Base-by-base conservation (phyloP, 2,113 vertebrate species). In the Egretta garzetta region DNA sequence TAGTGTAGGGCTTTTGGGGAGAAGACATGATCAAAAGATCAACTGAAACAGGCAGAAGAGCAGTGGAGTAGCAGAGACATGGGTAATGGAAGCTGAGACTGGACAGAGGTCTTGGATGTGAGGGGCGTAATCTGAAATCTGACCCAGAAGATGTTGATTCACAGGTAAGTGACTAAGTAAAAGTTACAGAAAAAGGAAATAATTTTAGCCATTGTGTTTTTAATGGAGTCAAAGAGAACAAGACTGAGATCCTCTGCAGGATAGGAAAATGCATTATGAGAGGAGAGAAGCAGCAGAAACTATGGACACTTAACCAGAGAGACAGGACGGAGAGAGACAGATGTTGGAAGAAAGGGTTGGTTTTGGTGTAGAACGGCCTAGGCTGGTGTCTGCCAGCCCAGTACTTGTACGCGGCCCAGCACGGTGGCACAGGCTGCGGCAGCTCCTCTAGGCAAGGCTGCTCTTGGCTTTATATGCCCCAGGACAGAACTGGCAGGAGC, bases 401-500 rank as follows among this genome's bases (percentile, higher is more conserved):
- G 11, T 22, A 50, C 24, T 58, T 4, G 0, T 16, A 52, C 33
- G 23, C 1, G 4, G 35, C 10, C 39, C 28, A 80, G 26, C 12
- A 67, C 1, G 3, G 19, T 4, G 10, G 10, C 12, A 30, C 1
- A 4, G n/a, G 6, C n/a, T 33, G 4, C 0, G 1, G 33, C 35
- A 75, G n/a, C 12, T 75, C 18, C 43, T 64, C 9, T 53, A 56
- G 53, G 8, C 28, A 83, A 95, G 24, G 20, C 14, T 55, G 24
- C 8, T 68, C 18, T 27, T 1, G 0, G 20, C 20, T 76, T 47
- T 47, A 2, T 15, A 10, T 18, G 11, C 4, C n/a, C 28, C 23
- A 50, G 24, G 6, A 68, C 23, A 86, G 33, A 80, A n/a, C 2
- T 52, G 23, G 18, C 11, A 71, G 28, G 18, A 82, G 5, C 15